Evolutionary conservation across 1,140 invertebrate species (phyloP), one percentile per base, ranked within the genome.

Genomic region (Drosophila tristis): DNA sequence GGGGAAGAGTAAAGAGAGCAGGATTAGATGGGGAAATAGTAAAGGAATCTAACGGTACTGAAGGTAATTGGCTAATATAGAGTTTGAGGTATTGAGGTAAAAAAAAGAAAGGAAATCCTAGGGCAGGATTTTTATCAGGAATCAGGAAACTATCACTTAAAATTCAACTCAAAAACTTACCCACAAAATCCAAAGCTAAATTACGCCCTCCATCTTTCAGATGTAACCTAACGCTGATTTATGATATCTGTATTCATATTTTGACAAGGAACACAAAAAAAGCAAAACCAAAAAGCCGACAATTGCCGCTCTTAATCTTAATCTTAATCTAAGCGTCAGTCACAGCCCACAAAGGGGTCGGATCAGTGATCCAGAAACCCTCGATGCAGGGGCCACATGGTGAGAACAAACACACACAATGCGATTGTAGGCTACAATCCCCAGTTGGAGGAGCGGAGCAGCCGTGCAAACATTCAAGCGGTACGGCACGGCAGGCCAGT

Each of bases 311-410:
- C 62, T 64, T 86, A 86, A 86, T 86, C 62, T 64, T 86, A 86
- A 86, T 86, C 82, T 78, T 87, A 87, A 87, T 82, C 82, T 78
- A 76, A 87, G 82, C 84, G 82, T 86, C 78, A 47, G 68, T 42
- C 44, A 39, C 4, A 39, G 35, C 11, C 35, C 35, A 13, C 23
- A 53, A 39, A 47, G 42, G 55, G 55, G 57, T 66, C 61, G 57
- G 57, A 64, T 63, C 67, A 57, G 56, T 64, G 74, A 81, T 86
- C 75, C 61, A 76, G 11, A 73, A 50, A 51, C 43, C 45, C 50
- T 53, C 42, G 80, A 72, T 84, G 42, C 26, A 15, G 53, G 54
- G 55, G 54, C 62, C 49, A 44, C 53, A 42, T 51, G 76, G 62
- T 70, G 67, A 78, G 78, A 81, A 23, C 42, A 44, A 68, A 25